Conservation (phyloP, 1,140 invertebrate genomes). For the Drosophila sturtevanti region DNA sequence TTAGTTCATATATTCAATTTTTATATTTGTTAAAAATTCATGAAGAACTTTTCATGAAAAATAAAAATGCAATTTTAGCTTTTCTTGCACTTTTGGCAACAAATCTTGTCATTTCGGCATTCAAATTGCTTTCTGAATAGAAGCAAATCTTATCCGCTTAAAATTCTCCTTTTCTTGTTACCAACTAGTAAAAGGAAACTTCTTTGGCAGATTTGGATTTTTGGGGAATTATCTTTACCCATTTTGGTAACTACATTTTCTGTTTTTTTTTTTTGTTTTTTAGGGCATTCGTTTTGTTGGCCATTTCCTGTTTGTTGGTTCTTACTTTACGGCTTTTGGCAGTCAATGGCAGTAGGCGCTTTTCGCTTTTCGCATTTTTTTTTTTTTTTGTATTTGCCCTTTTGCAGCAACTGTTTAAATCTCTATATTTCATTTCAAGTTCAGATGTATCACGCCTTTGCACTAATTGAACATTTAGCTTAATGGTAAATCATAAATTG, state of each 20-base stretch:
- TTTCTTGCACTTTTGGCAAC: background rate
- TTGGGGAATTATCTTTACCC: background rate
- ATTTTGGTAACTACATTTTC: background rate
- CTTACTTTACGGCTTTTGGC: background rate
- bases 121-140: background rate
- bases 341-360: background rate
- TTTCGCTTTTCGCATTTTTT: background rate
- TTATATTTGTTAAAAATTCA: too few species aligned
- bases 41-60: too few species aligned
- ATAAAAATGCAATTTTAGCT: background rate
- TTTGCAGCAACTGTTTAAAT: background rate
- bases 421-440: slow-evolving; percentile 28
- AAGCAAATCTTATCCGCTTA: background rate
- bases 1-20: too few species aligned
- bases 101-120: background rate
- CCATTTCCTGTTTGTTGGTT: slow-evolving; percentile 1
- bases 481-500: slow-evolving; percentile 74
- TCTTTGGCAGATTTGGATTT: background rate
- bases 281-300: background rate
- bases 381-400: too few species aligned
- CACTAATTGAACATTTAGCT: slow-evolving; percentile 73
- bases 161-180: background rate
- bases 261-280: background rate
- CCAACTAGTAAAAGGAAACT: background rate
- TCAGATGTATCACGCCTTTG: slow-evolving; percentile 68